These are phyloP conservation scores for Pao palembangensis DNA, from an alignment of 2,113 vertebrate species.

Conservation along the genomic window DNA sequence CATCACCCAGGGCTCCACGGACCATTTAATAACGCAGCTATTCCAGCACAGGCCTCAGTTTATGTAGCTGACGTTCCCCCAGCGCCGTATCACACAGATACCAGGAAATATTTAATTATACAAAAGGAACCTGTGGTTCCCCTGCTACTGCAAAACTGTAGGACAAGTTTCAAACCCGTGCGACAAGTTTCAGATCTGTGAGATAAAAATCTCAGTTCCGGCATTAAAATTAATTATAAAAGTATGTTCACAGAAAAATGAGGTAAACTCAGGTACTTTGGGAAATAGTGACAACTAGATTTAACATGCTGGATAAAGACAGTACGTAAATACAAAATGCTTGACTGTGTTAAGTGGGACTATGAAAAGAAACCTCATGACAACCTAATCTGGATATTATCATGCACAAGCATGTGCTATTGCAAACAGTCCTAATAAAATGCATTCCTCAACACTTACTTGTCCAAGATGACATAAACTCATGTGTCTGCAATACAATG, in stretches of 20 bases:
- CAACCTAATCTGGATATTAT: constrained; percentile 38
- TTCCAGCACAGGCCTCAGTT: constrained; percentile 26
- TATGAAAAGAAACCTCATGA: constrained; percentile 15
- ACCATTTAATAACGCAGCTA: constrained; percentile 40
- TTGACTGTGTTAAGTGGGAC: constrained; percentile 23
- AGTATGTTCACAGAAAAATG: too few species aligned
- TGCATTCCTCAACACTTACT: constrained; percentile 60
- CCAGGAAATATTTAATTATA: constrained; percentile 52
- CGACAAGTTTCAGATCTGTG: neutral
- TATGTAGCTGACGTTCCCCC: constrained; percentile 57
- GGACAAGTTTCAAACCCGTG: constrained; percentile 9
- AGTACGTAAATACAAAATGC: too few species aligned
- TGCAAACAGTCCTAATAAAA: constrained; percentile 44
- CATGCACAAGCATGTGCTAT: constrained; percentile 13
- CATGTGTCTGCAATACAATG: constrained; percentile 15
- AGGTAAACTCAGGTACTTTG: too few species aligned
- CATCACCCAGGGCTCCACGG: constrained; percentile 32
- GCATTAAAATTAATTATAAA: too few species aligned
- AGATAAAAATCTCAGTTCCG: neutral
- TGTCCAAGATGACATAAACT: constrained; percentile 46
- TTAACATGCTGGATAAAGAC: too few species aligned
- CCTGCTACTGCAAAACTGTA: constrained; percentile 16
- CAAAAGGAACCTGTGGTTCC: constrained; percentile 13
- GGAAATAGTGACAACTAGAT: too few species aligned
- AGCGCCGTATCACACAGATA: constrained; percentile 34